These are phyloP conservation scores for Porites lobata DNA, from an alignment of 92 coral and sea anemone species.

Conservation along the genomic window DNA sequence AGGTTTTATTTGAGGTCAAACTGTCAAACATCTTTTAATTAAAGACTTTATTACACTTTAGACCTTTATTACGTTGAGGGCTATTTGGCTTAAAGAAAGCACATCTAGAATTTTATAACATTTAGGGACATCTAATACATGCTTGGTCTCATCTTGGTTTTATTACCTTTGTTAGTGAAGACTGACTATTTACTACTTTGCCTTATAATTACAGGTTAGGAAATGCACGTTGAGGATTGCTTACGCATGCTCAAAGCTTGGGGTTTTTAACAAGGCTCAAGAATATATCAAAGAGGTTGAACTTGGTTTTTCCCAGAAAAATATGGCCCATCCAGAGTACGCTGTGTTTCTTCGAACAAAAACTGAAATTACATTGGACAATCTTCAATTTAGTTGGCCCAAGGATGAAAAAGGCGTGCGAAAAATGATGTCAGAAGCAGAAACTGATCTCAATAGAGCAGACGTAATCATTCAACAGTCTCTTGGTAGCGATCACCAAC, in stretches of 20 bases:
- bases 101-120: no score
- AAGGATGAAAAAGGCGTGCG: not conserved
- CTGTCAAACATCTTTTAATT: no score
- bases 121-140: no score
- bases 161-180: no score
- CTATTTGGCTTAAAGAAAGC: no score
- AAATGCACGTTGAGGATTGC: slow-evolving; percentile 15
- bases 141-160: no score
- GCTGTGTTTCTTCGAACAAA: not conserved
- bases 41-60: no score
- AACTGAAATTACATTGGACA: slow-evolving; percentile 22
- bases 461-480: not conserved
- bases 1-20: no score
- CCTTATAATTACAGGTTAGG: not conserved
- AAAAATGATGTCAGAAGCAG: not conserved
- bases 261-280: not conserved
- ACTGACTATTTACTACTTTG: not conserved
- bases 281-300: slow-evolving; percentile 11
- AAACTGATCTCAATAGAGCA: not conserved
- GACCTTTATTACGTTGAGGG: no score
- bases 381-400: not conserved
- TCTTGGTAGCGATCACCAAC: not conserved
- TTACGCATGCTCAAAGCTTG: slow-evolving; percentile 18
- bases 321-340: not conserved
- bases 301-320: not conserved